Conservation (phyloP, 2,888 invertebrate species). For the Agrochola circellaris region DNA sequence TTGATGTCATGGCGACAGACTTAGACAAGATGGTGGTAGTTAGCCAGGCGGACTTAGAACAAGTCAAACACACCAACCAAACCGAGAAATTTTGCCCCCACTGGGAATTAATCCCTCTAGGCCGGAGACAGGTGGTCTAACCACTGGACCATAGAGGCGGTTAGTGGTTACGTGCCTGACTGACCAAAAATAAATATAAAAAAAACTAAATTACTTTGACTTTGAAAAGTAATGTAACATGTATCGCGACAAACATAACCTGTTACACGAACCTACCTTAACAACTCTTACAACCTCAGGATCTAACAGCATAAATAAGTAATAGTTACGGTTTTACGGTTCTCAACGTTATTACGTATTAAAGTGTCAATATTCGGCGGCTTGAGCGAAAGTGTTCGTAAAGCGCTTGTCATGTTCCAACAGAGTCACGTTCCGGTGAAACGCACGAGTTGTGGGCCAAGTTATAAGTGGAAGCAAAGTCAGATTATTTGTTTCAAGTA, state of each 20-base stretch:
- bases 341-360: slow-evolving; percentile 42
- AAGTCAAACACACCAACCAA: no score
- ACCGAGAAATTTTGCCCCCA: no score
- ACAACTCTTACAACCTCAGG: background rate
- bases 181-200: no score
- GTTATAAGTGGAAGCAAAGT: slow-evolving; percentile 22
- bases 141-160: no score
- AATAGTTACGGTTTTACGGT: slow-evolving; percentile 31
- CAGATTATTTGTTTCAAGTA: background rate
- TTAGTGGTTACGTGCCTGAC: no score
- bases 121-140: no score
- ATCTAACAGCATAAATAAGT: slow-evolving; percentile 4
- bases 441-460: slow-evolving; percentile 62
- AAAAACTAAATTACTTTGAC: background rate
- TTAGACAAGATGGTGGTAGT: no score
- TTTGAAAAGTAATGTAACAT: background rate
- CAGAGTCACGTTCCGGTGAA: slow-evolving; percentile 69
- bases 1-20: no score
- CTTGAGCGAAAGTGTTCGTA: slow-evolving; percentile 78
- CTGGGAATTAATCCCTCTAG: no score
- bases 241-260: background rate
- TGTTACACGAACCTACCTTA: background rate
- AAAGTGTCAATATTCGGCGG: slow-evolving; percentile 57
- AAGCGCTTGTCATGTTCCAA: slow-evolving; percentile 76
- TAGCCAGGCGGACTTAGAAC: no score